Conservation (phyloP, 2,888 invertebrate genomes). For the Antitype chi region DNA sequence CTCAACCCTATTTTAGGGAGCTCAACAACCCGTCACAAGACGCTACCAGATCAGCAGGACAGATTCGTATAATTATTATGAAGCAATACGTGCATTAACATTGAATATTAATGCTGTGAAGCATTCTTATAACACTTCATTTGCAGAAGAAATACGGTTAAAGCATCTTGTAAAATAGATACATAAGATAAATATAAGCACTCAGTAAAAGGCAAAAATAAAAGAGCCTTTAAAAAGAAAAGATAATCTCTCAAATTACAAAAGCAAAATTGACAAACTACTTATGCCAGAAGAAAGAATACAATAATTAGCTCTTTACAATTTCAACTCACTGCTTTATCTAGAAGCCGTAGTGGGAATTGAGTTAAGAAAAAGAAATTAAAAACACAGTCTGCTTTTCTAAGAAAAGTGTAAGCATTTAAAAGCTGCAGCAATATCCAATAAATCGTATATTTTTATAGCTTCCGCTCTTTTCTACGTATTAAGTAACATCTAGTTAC, state of each 20-base stretch:
- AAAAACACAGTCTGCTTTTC: slow-evolving; percentile 24
- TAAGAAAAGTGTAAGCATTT: slow-evolving; percentile 22
- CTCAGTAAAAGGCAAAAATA: not conserved
- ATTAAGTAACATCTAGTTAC: slow-evolving; percentile 28
- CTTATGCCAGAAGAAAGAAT: not conserved
- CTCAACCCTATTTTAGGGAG: too few species aligned
- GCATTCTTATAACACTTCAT: too few species aligned
- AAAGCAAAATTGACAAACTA: slow-evolving; percentile 2
- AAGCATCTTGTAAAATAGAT: not conserved
- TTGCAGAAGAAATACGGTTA: not conserved
- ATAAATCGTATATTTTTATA: slow-evolving; percentile 54
- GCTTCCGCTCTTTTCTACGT: slow-evolving; percentile 53
- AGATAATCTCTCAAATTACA: not conserved
- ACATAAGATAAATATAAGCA: not conserved
- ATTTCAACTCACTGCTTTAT: slow-evolving; percentile 10
- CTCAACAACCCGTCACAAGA: too few species aligned
- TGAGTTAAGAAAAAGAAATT: not conserved
- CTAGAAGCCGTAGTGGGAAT: not conserved
- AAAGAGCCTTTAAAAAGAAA: not conserved
- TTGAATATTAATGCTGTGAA: not conserved
- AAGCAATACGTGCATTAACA: not conserved
- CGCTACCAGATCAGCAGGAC: too few species aligned
- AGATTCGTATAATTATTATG: too few species aligned
- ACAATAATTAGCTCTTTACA: not conserved
- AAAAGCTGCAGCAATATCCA: slow-evolving; percentile 29